Evolutionary conservation across 1,140 invertebrate species (phyloP).

Genomic region (Bombus fervidus): DNA sequence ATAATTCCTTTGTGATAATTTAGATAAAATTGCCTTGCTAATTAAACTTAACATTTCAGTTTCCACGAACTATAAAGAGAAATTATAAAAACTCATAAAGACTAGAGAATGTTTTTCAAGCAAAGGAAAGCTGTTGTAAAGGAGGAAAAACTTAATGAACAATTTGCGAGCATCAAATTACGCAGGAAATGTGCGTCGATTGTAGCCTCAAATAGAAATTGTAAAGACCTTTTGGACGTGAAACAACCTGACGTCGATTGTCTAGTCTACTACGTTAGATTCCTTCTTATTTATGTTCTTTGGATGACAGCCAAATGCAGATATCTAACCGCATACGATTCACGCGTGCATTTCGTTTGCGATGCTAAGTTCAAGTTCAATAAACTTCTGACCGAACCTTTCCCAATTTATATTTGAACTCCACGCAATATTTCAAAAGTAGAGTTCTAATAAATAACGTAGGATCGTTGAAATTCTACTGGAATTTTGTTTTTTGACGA

Average conservation of each 20-base stretch:
- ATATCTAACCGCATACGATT: conserved; percentile 12
- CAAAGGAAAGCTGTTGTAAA: neutral
- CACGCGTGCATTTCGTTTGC: conserved; percentile 24
- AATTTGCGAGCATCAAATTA: neutral
- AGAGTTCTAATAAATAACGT: neutral
- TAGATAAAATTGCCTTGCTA: neutral
- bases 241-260: conserved; percentile 41
- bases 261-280: conserved; percentile 20
- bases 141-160: neutral
- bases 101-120: neutral
- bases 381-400: conserved; percentile 51
- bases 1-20: neutral
- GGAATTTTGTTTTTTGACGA: neutral
- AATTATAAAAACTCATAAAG: neutral
- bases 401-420: conserved; percentile 1
- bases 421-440: neutral
- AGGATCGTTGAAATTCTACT: neutral
- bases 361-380: conserved; percentile 72
- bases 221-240: conserved; percentile 25
- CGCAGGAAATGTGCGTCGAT: neutral
- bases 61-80: neutral
- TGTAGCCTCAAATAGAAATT: conserved; percentile 38
- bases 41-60: neutral
- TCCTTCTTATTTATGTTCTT: conserved; percentile 47
- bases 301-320: conserved; percentile 63